phyloP scores from a whole-genome alignment of 2,888 invertebrate genomes.

The Synanthedon andrenaeformis region DNA sequence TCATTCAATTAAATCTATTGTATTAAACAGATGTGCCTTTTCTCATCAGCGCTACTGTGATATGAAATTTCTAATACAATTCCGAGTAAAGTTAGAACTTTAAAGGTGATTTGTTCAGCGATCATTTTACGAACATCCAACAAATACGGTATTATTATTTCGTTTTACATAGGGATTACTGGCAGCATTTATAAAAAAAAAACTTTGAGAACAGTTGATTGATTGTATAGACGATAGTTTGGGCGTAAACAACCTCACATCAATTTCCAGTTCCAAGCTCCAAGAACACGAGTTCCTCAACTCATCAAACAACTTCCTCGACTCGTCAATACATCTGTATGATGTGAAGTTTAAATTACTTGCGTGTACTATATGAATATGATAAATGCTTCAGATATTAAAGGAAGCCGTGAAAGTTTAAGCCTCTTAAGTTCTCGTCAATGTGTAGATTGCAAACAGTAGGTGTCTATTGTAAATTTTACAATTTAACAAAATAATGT shows the following conservation, averaged over 20 bases:
- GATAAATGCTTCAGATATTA: background rate
- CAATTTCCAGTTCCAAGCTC: constrained; percentile 6
- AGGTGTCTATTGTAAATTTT: too few species aligned
- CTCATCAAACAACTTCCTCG: background rate
- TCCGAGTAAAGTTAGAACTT: too few species aligned
- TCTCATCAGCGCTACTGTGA: too few species aligned
- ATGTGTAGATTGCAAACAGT: too few species aligned
- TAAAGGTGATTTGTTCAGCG: too few species aligned
- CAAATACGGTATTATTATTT: too few species aligned
- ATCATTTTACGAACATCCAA: too few species aligned
- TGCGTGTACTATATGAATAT: constrained; percentile 2
- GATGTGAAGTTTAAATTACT: constrained; percentile 9
- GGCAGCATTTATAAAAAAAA: background rate
- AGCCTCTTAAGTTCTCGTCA: background rate
- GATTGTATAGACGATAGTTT: background rate
- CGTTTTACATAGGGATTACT: background rate
- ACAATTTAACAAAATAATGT: too few species aligned
- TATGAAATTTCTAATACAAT: too few species aligned
- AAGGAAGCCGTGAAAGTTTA: background rate
- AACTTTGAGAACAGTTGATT: background rate
- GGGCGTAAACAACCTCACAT: constrained; percentile 3
- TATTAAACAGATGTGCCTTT: too few species aligned
- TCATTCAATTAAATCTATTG: too few species aligned
- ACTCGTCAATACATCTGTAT: constrained; percentile 8
- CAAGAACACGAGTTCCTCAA: constrained; percentile 4